Evolutionary conservation across 2,797 vertebrate species (phyloP), one percentile per base, ranked within the genome.

Genomic region (Mus caroli): DNA sequence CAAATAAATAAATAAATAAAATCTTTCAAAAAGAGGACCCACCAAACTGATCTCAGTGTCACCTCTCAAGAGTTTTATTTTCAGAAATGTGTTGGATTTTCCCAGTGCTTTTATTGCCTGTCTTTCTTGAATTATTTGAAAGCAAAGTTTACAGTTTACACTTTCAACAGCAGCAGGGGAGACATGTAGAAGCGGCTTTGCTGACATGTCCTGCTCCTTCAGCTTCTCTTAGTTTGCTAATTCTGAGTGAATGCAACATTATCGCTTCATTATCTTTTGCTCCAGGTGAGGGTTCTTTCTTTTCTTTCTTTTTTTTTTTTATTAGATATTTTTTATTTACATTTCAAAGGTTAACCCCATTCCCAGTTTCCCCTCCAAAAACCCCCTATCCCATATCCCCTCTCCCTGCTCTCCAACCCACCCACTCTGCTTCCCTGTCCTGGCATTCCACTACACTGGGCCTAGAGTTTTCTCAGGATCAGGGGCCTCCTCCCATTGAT

Each of bases 171-270:
- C 31, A 92, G n/a, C 91, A 95, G 12, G 91, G 96, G 88, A 86
- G 62, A 89, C 10, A 52, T 73, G 94, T 46, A 83, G 90, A 95
- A 69, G 0, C 19, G 67, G 11, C 76, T 28, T 28, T n/a, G 22
- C 15, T 91, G 85, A 67, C 71, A 73, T 92, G 56, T 12, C 56
- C 82, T n/a, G 60, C 4, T 8, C 17, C 46, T 92, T 80, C 91
- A 50, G 77, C 80, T 98, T 97, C 97, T 96, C 97, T 97, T 98
- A 96, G 43, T 95, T 97, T 96, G 78, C 67, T 83, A 90, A 78
- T 96, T 95, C 92, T 64, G 46, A 95, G 76, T 46, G 96, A 98
- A 94, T 87, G 62, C 10, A 88, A 4, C 91, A 92, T 71, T 19
- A 71, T 96, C 92, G 92, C 67, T 97, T 67, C 1, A 3, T 12